phyloP scores from a whole-genome alignment of 2,797 vertebrate genomes.

The Glyptemys insculpta region DNA sequence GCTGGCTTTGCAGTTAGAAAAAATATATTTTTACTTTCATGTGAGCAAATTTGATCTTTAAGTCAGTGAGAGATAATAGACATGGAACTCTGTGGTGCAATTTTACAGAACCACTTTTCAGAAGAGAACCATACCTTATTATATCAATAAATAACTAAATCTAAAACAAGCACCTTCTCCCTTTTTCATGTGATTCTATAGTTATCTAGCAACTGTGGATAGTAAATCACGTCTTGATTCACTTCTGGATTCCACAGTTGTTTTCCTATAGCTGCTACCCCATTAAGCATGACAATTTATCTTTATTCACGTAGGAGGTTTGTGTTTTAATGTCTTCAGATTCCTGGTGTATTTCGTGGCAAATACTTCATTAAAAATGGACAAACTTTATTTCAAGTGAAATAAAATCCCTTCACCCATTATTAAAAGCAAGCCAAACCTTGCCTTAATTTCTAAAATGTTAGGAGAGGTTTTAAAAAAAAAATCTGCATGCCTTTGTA shows the following conservation, averaged over 20 bases:
- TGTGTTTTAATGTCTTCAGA: neutral
- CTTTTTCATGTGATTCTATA: neutral
- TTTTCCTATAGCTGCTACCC: neutral
- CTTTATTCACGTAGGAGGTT: neutral
- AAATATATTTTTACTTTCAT: neutral
- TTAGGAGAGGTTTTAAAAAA: neutral
- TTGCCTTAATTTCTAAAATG: neutral
- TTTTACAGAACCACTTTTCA: neutral
- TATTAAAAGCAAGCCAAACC: neutral
- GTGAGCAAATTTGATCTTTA: neutral
- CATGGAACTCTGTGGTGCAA: accelerated
- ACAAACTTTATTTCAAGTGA: neutral
- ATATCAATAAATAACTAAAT: neutral
- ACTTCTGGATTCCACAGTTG: neutral
- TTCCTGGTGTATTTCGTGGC: neutral
- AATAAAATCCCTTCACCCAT: neutral
- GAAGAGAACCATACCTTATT: neutral
- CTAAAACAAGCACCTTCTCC: neutral
- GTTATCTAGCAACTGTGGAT: neutral
- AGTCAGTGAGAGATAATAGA: neutral
- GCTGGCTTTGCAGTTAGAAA: neutral
- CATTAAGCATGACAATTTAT: neutral
- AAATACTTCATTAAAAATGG: neutral
- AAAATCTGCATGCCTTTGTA: neutral
- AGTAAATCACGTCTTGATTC: neutral